These are phyloP conservation scores for Orius laevigatus DNA, from an alignment of 1,140 invertebrate species.

Conservation along the genomic window DNA sequence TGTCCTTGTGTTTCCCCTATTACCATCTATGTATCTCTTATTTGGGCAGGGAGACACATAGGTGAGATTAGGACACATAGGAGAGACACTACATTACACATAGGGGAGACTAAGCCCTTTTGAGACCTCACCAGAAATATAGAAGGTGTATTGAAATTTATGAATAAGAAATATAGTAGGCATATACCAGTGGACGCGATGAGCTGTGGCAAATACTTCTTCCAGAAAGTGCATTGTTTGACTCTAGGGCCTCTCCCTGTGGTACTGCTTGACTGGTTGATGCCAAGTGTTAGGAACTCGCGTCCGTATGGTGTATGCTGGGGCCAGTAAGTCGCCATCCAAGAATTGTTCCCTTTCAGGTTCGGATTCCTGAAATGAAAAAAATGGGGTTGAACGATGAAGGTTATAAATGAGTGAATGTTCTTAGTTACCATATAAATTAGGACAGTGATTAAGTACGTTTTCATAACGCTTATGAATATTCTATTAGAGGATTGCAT, in stretches of 20 bases:
- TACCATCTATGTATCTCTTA: neutral
- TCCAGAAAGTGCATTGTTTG: slow-evolving; percentile 92
- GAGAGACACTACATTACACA: neutral
- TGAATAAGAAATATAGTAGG: neutral
- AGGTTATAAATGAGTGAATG: no score
- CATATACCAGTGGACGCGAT: slow-evolving; percentile 56
- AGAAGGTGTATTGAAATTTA: neutral
- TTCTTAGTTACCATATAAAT: no score
- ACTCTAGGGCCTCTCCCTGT: slow-evolving; percentile 69
- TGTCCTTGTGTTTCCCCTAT: no score
- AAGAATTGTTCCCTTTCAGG: slow-evolving; percentile 41
- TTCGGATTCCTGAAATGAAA: slow-evolving; percentile 49
- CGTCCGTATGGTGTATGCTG: slow-evolving; percentile 61
- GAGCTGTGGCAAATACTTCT: slow-evolving; percentile 80
- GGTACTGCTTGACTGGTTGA: slow-evolving; percentile 46
- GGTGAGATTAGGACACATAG: neutral
- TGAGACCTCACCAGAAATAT: neutral
- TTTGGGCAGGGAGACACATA: neutral
- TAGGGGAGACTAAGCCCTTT: neutral
- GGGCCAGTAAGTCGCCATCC: slow-evolving; percentile 59
- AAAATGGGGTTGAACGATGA: no score
- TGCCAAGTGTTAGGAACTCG: slow-evolving; percentile 70
- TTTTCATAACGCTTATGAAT: slow-evolving; percentile 4
- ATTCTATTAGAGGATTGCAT: slow-evolving; percentile 23
- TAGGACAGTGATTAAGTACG: no score